Base-by-base conservation (phyloP, 2,113 vertebrate species). In the Falco punctatus region DNA sequence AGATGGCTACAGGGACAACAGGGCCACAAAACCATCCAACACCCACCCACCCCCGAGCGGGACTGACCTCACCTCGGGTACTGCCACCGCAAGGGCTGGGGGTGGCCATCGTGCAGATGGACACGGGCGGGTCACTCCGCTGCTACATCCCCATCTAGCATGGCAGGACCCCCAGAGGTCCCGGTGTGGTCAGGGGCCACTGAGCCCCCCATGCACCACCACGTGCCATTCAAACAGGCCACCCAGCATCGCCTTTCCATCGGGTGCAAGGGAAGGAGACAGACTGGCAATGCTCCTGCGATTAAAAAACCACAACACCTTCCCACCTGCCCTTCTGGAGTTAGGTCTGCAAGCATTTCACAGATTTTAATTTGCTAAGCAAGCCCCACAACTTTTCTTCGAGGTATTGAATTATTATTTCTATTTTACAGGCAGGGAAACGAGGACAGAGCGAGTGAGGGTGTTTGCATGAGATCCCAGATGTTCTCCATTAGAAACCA, bases 401-500 rank as follows among this genome's bases (percentile, higher is more conserved):
- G 65, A 90, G 74, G 58, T 15, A 30, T 58, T 38, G 79, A 59
- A 42, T 72, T 77, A 24, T 65, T 92, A 40, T 88, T 91, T 58
- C 46, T 74, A 59, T 91, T 70, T 59, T 32, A 46, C 42, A 74
- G 71, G n/a, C 81, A 80, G 84, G 58, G 46, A 92, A 92, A 35
- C 1, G 1, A 65, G 83, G 73, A 33, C 0, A 3, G 86, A 64
- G 74, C 0, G 0, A 57, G 58, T 2, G 35, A 75, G 73, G 84
- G 49, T 74, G 81, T 72, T 89, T 79, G 81, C 2, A 3, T 46
- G 73, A 55, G 67, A 90, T 62, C 81, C 74, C 94, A 91, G 51
- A 44, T 95, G 96, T 86, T 97, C 95, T 73, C 74, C 82, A 91
- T 96, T 94, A 96, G 1, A 1, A 92, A 73, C 59, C 70, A 28